Evolutionary conservation across 2,113 vertebrate species (phyloP).

Genomic region (Ctenomys sociabilis): DNA sequence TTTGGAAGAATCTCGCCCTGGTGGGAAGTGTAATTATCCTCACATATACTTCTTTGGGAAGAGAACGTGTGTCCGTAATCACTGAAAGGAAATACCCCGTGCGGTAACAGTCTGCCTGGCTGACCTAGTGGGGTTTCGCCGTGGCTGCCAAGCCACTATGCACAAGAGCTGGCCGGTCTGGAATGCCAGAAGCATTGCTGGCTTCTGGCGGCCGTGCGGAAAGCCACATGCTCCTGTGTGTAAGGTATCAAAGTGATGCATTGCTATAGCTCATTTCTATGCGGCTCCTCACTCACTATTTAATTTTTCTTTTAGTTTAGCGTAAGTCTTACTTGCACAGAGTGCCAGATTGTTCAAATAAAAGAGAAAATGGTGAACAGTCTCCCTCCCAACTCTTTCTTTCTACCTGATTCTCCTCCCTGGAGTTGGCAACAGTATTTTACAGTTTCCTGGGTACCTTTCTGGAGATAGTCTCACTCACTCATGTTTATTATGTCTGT

Average conservation of each 20-base stretch:
- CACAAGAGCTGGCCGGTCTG: background rate
- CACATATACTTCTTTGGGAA: conserved; percentile 31
- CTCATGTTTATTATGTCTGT: background rate
- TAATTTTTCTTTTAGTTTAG: background rate
- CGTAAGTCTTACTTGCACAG: background rate
- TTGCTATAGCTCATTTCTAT: background rate
- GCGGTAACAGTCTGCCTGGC: background rate
- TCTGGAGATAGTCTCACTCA: background rate
- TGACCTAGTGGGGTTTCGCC: background rate
- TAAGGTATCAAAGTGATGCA: background rate
- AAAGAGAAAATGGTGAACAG: background rate
- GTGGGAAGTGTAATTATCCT: conserved; percentile 50
- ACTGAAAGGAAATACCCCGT: conserved; percentile 39
- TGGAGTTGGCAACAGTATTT: background rate
- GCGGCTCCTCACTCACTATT: background rate
- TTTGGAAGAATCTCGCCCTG: conserved; percentile 53
- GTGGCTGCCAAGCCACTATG: background rate
- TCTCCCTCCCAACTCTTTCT: background rate
- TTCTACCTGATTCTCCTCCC: background rate
- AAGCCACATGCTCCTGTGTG: background rate
- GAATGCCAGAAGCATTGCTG: background rate
- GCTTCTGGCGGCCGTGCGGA: background rate
- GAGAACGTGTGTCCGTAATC: conserved; percentile 49
- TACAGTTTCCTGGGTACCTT: background rate
- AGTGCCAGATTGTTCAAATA: background rate